Conservation (phyloP, 2,888 invertebrate genomes). For the Sinodicranocentrus sp. region DNA sequence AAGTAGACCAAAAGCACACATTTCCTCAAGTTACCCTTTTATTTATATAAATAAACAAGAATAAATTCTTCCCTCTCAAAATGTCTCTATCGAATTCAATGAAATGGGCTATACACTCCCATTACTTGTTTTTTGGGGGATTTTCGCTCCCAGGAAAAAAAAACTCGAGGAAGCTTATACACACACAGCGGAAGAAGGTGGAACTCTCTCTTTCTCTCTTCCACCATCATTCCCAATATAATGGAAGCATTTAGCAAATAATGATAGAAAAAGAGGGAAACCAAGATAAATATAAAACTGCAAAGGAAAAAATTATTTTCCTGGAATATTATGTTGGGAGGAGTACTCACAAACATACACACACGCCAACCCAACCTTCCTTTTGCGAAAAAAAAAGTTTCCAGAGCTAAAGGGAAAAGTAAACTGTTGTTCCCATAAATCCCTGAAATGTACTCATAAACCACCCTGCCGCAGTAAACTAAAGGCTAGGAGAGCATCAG, state of each 20-base stretch:
- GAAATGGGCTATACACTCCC: neutral
- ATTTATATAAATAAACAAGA: slow-evolving; percentile 23
- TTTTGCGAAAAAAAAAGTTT: too few species aligned
- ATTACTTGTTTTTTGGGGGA: too few species aligned
- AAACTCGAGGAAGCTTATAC: too few species aligned
- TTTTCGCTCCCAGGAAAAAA: too few species aligned
- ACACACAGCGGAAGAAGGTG: too few species aligned
- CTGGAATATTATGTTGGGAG: too few species aligned
- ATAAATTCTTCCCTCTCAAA: slow-evolving; percentile 22
- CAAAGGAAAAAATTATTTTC: too few species aligned
- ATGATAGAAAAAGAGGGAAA: neutral
- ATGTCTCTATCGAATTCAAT: slow-evolving; percentile 24
- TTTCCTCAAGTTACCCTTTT: neutral
- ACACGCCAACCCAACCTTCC: too few species aligned
- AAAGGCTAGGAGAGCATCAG: neutral
- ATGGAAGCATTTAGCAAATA: slow-evolving; percentile 19
- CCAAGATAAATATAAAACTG: slow-evolving; percentile 1
- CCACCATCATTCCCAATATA: neutral
- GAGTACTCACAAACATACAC: too few species aligned
- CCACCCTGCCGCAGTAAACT: slow-evolving; percentile 44
- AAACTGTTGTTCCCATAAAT: slow-evolving; percentile 53
- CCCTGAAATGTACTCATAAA: slow-evolving; percentile 47
- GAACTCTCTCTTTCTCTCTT: neutral
- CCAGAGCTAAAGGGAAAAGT: slow-evolving; percentile 24
- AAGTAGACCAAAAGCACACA: slow-evolving; percentile 5